A percentile compares a stretch with the other conserved stretches of the same genome.
phyloP scores from a whole-genome alignment of 2,113 vertebrate species.

The Gambusia affinis region DNA sequence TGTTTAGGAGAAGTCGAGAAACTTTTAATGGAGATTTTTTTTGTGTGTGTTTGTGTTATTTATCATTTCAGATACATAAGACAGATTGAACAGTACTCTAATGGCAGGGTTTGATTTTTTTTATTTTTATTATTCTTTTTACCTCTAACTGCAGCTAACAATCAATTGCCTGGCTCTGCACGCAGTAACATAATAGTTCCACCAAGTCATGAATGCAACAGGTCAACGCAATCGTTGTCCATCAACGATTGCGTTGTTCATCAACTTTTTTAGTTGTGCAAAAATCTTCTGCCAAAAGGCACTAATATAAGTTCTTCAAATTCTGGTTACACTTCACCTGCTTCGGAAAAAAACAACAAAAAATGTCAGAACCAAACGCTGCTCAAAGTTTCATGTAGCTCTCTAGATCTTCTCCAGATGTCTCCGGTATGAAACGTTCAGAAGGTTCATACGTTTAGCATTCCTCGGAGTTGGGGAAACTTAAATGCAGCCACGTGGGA shows the following conservation, averaged over 20 bases:
- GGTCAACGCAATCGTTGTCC: constrained; percentile 7
- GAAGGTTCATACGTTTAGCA: background rate
- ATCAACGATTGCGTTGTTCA: constrained; percentile 4
- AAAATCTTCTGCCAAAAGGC: constrained; percentile 13
- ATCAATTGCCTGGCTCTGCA: background rate
- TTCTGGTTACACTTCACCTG: background rate
- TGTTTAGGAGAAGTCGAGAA: too few relatives aligned
- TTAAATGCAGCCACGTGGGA: constrained; percentile 45
- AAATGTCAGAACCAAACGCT: background rate
- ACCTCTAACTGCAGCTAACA: background rate
- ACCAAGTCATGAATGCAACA: background rate
- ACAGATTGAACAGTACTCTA: background rate
- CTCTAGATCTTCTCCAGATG: constrained; percentile 3
- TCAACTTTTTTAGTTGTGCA: constrained; percentile 15
- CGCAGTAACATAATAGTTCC: background rate
- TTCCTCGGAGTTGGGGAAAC: constrained; percentile 42
- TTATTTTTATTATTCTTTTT: background rate
- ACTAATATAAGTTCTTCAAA: background rate
- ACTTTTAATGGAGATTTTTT: constrained; percentile 9
- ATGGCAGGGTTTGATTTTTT: background rate
- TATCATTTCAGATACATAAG: constrained; percentile 12
- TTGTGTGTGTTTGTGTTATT: constrained; percentile 30
- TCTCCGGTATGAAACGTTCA: background rate
- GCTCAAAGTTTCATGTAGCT: background rate
- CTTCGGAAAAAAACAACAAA: too few relatives aligned